phyloP scores from a whole-genome alignment of 2,888 invertebrate genomes.

The Caenorhabditis auriculariae region DNA sequence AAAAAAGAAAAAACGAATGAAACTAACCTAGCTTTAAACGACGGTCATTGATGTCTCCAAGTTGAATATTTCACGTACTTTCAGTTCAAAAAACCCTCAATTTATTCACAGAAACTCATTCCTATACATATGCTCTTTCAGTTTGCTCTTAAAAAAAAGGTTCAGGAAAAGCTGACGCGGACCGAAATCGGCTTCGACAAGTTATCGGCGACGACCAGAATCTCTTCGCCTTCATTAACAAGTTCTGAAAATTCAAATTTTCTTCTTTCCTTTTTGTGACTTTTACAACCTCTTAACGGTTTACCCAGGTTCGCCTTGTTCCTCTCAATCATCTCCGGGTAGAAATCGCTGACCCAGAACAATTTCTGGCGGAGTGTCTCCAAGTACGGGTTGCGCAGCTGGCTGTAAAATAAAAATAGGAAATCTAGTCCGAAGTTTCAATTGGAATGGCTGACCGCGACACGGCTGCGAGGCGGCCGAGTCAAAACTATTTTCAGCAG shows the following conservation, averaged over 20 bases:
- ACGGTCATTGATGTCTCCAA: too few species aligned
- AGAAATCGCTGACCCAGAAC: constrained; percentile 79
- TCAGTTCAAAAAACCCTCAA: too few species aligned
- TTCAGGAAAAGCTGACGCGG: constrained; percentile 63
- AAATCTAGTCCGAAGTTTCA: too few species aligned
- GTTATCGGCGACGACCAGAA: constrained; percentile 88
- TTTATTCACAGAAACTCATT: too few species aligned
- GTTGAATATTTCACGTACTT: too few species aligned
- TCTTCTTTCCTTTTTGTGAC: not conserved
- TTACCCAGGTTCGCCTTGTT: constrained; percentile 86
- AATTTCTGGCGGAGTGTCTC: constrained; percentile 80
- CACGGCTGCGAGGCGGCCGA: too few species aligned
- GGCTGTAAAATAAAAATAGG: constrained; percentile 64
- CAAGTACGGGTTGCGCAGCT: constrained; percentile 86
- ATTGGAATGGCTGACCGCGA: too few species aligned
- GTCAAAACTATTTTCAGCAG: too few species aligned
- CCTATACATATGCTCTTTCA: too few species aligned
- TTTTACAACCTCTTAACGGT: constrained; percentile 71
- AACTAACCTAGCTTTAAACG: too few species aligned
- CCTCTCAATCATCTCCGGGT: constrained; percentile 85
- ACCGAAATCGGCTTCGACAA: constrained; percentile 72
- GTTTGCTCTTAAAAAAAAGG: too few species aligned
- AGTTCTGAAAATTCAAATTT: constrained; percentile 71
- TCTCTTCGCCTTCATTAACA: constrained; percentile 81
- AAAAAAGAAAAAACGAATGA: too few species aligned